Conservation (phyloP, 2,797 vertebrate genomes). For the Sebastes diploproa region DNA sequence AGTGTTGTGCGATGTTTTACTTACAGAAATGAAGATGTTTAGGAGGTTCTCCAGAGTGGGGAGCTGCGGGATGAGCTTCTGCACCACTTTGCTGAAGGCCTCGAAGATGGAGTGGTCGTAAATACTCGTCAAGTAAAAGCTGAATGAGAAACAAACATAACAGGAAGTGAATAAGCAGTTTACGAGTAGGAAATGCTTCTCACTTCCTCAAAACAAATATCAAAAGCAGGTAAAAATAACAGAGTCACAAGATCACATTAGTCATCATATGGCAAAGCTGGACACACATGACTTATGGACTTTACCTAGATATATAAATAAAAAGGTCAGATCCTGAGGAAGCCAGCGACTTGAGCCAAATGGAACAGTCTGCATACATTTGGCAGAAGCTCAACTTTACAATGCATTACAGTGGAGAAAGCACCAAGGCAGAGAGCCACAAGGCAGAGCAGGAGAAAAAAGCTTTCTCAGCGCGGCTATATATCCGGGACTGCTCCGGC, state of each 20-base stretch:
- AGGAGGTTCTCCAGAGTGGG: conserved; percentile 98
- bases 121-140: conserved; percentile 99
- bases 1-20: conserved; percentile 25
- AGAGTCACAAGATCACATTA: conserved; percentile 31
- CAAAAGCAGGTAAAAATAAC: conserved; percentile 47
- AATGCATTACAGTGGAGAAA: conserved; percentile 3
- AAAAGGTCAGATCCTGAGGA: conserved; percentile 14
- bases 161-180: conserved; percentile 35
- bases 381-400: conserved; percentile 36
- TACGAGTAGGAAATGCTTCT: conserved; percentile 11
- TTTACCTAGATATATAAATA: conserved; percentile 15
- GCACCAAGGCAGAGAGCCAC: conserved; percentile 8
- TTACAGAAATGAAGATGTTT: conserved; percentile 99
- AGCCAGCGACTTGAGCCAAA: conserved; percentile 24
- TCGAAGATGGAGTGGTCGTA: conserved; percentile 99
- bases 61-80: conserved; percentile 98
- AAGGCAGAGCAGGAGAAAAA: neutral
- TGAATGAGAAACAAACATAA: conserved; percentile 62
- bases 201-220: conserved; percentile 56
- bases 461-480: conserved; percentile 2
- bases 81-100: conserved; percentile 99
- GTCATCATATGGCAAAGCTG: neutral
- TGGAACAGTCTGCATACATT: conserved; percentile 10
- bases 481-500: conserved; percentile 20
- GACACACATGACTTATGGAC: neutral